phyloP scores from a whole-genome alignment of 2,797 vertebrate species.

The Notolabrus celidotus region DNA sequence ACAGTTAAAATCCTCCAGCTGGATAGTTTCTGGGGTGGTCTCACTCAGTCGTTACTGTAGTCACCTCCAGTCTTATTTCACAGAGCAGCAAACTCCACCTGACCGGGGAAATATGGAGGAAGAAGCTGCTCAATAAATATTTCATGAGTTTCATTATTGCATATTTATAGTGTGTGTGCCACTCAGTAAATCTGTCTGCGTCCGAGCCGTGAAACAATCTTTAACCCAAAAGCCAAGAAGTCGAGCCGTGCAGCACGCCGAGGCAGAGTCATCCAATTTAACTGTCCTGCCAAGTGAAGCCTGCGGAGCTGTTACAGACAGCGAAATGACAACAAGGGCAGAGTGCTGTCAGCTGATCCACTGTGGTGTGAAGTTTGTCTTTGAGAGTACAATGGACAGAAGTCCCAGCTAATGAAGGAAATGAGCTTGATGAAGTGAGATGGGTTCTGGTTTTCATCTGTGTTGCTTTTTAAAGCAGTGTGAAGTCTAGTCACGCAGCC shows the following conservation, averaged over 20 bases:
- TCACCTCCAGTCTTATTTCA: conserved; percentile 51
- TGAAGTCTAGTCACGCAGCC: too few relatives aligned
- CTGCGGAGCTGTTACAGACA: background rate
- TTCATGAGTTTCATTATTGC: conserved; percentile 72
- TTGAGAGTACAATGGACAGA: background rate
- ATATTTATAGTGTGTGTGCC: conserved; percentile 73
- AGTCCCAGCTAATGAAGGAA: background rate
- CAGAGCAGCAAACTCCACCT: conserved; percentile 58
- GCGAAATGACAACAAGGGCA: conserved; percentile 15
- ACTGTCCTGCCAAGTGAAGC: conserved; percentile 33
- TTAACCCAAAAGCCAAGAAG: conserved; percentile 49
- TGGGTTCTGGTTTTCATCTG: too few relatives aligned
- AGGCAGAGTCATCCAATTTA: conserved; percentile 45
- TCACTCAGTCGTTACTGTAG: conserved; percentile 52
- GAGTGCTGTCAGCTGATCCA: conserved; percentile 24
- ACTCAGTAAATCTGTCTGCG: conserved; percentile 64
- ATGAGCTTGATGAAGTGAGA: conserved; percentile 4
- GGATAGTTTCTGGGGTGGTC: conserved; percentile 47
- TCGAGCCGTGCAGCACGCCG: background rate
- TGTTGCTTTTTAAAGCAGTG: too few relatives aligned
- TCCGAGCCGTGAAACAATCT: conserved; percentile 49
- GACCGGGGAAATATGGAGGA: conserved; percentile 54
- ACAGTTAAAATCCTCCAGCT: conserved; percentile 48
- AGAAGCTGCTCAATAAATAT: conserved; percentile 68
- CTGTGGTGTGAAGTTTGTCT: conserved; percentile 24